phyloP scores from a whole-genome alignment of 2,797 vertebrate species.

The Falco berigora region DNA sequence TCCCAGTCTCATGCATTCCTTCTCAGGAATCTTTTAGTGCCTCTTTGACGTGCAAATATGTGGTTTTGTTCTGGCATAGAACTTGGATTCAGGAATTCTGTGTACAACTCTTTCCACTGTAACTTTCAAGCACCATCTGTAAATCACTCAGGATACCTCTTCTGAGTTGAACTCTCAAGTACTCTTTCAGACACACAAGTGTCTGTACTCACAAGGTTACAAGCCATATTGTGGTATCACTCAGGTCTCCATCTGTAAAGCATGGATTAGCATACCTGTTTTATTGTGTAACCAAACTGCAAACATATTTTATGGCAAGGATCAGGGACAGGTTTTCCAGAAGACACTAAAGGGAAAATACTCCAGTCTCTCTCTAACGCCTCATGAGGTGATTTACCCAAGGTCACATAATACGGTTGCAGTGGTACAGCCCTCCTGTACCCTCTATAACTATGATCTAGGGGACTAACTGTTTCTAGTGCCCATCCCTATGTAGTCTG shows the following conservation, averaged over 20 bases:
- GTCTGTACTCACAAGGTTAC: background rate
- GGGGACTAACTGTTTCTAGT: background rate
- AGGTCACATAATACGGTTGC: background rate
- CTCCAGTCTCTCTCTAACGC: background rate
- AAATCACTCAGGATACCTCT: background rate
- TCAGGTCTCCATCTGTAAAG: background rate
- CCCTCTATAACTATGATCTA: background rate
- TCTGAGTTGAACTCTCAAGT: background rate
- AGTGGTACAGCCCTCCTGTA: background rate
- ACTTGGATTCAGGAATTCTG: background rate
- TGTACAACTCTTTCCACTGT: accelerated
- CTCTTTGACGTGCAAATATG: background rate
- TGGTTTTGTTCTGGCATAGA: background rate
- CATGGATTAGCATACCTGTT: background rate
- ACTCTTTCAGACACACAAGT: background rate
- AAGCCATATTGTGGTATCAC: background rate
- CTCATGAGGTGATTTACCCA: background rate
- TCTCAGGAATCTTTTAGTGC: background rate
- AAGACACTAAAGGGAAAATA: background rate
- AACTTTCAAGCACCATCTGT: background rate
- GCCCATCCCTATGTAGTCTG: background rate
- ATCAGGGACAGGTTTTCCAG: background rate
- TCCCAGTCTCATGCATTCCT: background rate
- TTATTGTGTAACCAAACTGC: background rate
- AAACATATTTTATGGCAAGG: background rate